Percentiles rank a stretch among this genome's conserved stretches.
Evolutionary conservation across 2,113 vertebrate species (phyloP).

Genomic region (Peucedramus taeniatus): DNA sequence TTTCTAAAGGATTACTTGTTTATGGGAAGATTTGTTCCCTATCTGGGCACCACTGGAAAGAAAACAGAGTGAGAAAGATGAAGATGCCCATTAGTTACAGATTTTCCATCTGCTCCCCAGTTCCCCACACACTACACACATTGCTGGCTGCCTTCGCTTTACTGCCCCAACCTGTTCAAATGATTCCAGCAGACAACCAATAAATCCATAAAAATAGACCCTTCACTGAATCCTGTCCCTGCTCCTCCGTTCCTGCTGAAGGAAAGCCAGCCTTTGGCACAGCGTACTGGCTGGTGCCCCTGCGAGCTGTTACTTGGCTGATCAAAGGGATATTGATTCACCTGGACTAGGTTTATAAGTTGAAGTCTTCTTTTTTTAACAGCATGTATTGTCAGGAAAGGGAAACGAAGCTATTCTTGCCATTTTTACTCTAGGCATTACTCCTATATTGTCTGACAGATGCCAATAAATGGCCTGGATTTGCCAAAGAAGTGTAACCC

Average conservation of each 20-base stretch:
- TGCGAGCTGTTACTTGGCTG: background rate
- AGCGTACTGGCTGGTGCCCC: background rate
- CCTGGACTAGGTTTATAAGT: background rate
- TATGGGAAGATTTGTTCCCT: constrained; percentile 30
- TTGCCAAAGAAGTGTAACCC: background rate
- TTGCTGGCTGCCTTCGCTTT: background rate
- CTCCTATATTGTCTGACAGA: background rate
- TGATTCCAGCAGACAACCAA: background rate
- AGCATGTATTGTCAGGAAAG: background rate
- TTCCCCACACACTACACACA: background rate
- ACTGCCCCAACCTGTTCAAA: background rate
- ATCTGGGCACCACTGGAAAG: background rate
- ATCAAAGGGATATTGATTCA: background rate
- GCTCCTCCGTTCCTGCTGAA: background rate
- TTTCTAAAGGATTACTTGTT: constrained; percentile 35
- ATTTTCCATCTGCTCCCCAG: background rate
- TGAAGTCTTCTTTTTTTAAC: background rate
- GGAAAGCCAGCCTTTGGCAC: background rate
- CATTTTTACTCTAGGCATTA: background rate
- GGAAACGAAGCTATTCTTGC: background rate
- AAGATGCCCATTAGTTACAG: constrained; percentile 7
- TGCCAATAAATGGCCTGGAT: background rate
- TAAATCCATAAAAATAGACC: background rate
- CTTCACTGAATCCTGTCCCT: background rate
- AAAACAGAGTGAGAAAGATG: background rate